Percentiles rank a stretch among this genome's conserved stretches.
phyloP scores from a whole-genome alignment of 2,113 vertebrate genomes.

The Pseudorectes ferrugineus region DNA sequence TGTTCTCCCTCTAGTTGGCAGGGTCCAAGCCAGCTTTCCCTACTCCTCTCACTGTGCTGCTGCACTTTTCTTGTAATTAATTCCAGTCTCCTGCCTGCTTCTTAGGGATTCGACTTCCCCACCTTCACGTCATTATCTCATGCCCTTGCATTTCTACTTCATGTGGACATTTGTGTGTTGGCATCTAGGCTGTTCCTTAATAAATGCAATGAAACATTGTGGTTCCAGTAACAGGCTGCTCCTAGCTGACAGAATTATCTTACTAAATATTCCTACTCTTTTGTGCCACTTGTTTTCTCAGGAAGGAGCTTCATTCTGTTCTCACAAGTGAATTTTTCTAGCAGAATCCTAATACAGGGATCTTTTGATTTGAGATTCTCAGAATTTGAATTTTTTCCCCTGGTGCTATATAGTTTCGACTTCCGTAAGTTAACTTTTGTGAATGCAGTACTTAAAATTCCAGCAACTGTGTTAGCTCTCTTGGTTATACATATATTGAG shows the following conservation, averaged over 20 bases:
- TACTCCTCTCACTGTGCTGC: not conserved
- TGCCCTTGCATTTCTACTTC: not conserved
- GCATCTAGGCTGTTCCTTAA: not conserved
- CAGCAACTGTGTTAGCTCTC: not conserved
- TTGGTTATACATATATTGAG: not conserved
- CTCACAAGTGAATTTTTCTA: not conserved
- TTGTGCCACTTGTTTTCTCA: not conserved
- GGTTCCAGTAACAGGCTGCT: not conserved
- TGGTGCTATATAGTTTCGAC: not conserved
- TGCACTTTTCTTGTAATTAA: not conserved
- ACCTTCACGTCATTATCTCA: not conserved
- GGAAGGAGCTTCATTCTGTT: not conserved
- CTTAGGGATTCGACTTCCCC: not conserved
- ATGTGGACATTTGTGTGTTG: not conserved
- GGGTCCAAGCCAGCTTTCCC: not conserved
- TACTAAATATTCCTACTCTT: not conserved
- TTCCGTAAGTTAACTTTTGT: not conserved
- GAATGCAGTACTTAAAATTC: slow-evolving; percentile 7
- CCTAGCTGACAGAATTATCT: not conserved
- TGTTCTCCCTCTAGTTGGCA: not conserved
- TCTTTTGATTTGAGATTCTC: not conserved
- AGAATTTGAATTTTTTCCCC: not conserved
- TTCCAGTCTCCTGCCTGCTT: not conserved
- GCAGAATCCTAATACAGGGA: not conserved
- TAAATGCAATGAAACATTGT: not conserved